Base-by-base conservation (phyloP, 2,888 invertebrate genomes). In the Hyposoter dolosus region DNA sequence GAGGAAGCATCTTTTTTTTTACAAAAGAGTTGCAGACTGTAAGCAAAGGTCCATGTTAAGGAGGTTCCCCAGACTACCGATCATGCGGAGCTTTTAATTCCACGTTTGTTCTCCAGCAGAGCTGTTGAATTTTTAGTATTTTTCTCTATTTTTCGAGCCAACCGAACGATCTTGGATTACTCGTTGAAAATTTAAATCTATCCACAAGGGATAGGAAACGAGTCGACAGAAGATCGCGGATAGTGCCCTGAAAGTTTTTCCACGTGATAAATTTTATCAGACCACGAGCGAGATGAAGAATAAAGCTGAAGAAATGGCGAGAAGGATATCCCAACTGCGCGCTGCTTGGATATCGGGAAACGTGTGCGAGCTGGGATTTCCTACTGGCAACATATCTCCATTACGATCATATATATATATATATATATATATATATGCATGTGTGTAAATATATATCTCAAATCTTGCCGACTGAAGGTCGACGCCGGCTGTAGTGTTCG, bases 381-480 rank as follows among this genome's bases (percentile, higher is more conserved):
- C 79, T 82, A 75, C 76, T 63, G 83, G 82, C 87, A 86, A 91
- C 91, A 90, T 91, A 90, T 91, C 90, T 89, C 89, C 88, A 91
- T 91, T 91, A 91, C 83, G 82, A 76, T 83, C 82, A 56, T 79
- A 74, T 71, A 84, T 79, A 77, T 75, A 68, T 43, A 56, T 28
- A 40, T 69, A 47, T 60, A 68, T 68, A 47, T 66, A 35, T 60
- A 35, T 50, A n/a, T 43, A 43, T 68, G 65, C 77, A 43, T 74
- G 77, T 43, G 7, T 19, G 65, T 35, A 63, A 50, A 69, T 63
- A 78, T 85, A 63, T 82, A 60, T 43, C 12, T 28, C 12, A 32
- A 19, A 28, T 68, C 53, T 56, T 56, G 32, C 17, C 23, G 66
- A 77, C 65, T 23, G 50, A 63, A 65, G 19, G 23, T 60, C 23